A percentile compares a stretch with the other conserved stretches of the same genome.
Evolutionary conservation across 2,113 vertebrate species (phyloP).

Genomic region (Gymnocephalus cernua): DNA sequence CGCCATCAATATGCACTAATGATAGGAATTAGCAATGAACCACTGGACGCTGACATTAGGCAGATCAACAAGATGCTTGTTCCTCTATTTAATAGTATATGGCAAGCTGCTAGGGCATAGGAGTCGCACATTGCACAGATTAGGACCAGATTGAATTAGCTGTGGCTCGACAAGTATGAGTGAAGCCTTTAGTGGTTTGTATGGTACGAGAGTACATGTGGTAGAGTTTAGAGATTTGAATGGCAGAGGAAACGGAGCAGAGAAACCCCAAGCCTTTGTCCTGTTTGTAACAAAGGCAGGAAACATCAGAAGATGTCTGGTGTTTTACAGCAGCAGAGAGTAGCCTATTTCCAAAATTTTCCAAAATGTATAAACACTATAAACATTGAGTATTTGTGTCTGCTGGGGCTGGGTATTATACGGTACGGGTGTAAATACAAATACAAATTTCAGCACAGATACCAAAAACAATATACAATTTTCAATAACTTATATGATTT

Average conservation of each 20-base stretch:
- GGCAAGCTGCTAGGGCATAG: constrained; percentile 49
- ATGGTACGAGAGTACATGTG: constrained; percentile 60
- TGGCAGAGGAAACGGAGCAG: constrained; percentile 57
- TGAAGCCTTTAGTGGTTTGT: constrained; percentile 60
- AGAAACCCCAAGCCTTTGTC: constrained; percentile 68
- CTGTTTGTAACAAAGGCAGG: constrained; percentile 75
- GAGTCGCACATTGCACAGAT: constrained; percentile 62
- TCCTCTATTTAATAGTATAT: constrained; percentile 63
- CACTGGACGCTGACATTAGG: constrained; percentile 73
- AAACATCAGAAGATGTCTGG: constrained; percentile 70
- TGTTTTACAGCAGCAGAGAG: constrained; percentile 42
- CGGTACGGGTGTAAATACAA: neutral
- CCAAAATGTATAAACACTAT: neutral
- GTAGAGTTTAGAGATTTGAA: constrained; percentile 58
- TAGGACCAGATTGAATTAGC: constrained; percentile 74
- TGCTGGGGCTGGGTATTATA: neutral
- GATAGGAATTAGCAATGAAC: constrained; percentile 81
- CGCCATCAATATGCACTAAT: constrained; percentile 80
- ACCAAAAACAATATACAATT: neutral
- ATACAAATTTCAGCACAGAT: neutral
- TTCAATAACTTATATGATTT: too few species aligned
- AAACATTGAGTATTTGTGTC: neutral
- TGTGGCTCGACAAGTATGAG: constrained; percentile 63
- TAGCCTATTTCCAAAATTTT: constrained; percentile 14
- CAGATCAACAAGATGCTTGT: constrained; percentile 76